These are phyloP conservation scores for Megaceryle torquata DNA, from an alignment of 2,113 vertebrate species.

Conservation along the genomic window DNA sequence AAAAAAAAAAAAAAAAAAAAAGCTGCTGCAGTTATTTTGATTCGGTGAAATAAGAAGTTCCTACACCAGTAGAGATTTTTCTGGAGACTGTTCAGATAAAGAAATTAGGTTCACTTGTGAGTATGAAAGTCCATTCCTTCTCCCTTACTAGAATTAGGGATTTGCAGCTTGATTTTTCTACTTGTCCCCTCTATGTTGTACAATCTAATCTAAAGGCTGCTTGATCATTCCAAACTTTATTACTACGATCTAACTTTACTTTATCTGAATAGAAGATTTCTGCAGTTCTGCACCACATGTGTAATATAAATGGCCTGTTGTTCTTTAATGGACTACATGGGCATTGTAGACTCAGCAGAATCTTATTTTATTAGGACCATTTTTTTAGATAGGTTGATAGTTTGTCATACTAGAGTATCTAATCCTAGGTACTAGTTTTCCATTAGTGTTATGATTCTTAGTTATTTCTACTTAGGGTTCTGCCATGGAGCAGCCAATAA, in stretches of 20 bases:
- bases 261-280: neutral
- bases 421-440: neutral
- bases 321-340: neutral
- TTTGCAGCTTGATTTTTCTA: neutral
- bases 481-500: neutral
- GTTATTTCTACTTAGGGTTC: neutral
- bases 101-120: neutral
- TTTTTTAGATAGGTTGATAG: neutral
- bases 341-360: neutral
- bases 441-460: neutral
- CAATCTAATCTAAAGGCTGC: neutral
- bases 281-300: neutral
- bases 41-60: neutral
- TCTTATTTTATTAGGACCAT: neutral
- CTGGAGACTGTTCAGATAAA: neutral
- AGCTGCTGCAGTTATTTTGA: neutral
- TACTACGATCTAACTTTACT: neutral
- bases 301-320: neutral
- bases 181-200: neutral
- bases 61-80: neutral
- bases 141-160: neutral
- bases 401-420: neutral
- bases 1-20: neutral
- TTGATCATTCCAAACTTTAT: neutral
- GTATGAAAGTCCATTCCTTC: neutral